phyloP scores from a whole-genome alignment of 2,113 vertebrate genomes.

The Pollachius pollachius region DNA sequence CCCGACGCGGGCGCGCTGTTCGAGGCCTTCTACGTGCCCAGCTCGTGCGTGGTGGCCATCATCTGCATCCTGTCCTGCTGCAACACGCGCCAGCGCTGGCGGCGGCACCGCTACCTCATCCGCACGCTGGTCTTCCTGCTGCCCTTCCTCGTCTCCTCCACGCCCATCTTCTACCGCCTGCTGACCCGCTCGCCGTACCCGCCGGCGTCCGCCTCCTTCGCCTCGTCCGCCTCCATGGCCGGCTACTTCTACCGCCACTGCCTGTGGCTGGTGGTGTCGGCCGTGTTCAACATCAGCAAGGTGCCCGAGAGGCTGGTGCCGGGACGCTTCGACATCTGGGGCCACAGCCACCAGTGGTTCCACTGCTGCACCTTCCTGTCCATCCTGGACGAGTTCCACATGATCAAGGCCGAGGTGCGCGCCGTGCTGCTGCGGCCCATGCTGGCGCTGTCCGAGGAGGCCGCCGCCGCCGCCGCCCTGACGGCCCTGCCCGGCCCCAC shows the following conservation, averaged over 20 bases:
- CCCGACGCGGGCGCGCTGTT: conserved; percentile 55
- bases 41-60: conserved; percentile 68
- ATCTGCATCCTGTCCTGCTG: conserved; percentile 76
- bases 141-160: conserved; percentile 73
- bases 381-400: conserved; percentile 77
- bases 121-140: conserved; percentile 77
- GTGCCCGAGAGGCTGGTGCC: conserved; percentile 73
- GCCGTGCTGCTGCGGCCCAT: conserved; percentile 58
- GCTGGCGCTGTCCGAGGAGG: conserved; percentile 40
- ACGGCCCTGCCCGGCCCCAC: conserved; percentile 58
- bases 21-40: conserved; percentile 71
- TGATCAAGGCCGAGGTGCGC: conserved; percentile 76
- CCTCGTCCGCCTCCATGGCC: conserved; percentile 48
- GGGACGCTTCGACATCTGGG: conserved; percentile 78
- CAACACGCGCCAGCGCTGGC: conserved; percentile 72
- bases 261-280: conserved; percentile 75
- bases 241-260: conserved; percentile 75
- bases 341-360: conserved; percentile 83
- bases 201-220: conserved; percentile 29
- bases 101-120: conserved; percentile 72
- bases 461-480: conserved; percentile 6
- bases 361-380: conserved; percentile 79
- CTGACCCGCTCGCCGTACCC: conserved; percentile 47
- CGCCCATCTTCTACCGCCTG: conserved; percentile 73
- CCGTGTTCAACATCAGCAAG: conserved; percentile 79